phyloP scores from a whole-genome alignment of 2,113 vertebrate species.

The Ginglymostoma cirratum region DNA sequence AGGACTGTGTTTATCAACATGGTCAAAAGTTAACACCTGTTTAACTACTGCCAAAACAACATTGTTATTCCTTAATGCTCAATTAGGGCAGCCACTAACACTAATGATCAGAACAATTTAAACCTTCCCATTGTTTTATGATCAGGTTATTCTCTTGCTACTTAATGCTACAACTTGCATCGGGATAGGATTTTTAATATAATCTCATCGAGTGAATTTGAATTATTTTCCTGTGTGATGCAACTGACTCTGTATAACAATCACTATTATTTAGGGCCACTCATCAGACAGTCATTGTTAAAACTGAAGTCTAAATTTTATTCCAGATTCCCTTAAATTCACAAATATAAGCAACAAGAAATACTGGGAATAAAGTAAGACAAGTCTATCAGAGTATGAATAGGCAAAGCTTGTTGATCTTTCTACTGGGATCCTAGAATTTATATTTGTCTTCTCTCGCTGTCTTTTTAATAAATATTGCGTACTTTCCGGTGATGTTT shows the following conservation, averaged over 20 bases:
- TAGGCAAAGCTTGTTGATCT: background rate
- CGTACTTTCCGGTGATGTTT: background rate
- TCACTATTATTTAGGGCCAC: background rate
- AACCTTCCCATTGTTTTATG: background rate
- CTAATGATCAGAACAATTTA: background rate
- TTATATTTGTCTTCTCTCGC: background rate
- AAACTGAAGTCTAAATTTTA: background rate
- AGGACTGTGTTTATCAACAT: background rate
- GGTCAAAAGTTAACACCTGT: background rate
- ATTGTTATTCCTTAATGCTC: background rate
- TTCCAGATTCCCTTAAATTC: background rate
- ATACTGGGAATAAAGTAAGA: background rate
- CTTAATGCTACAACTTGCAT: background rate
- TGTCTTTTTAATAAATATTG: background rate
- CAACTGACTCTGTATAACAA: background rate
- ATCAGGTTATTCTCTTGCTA: background rate
- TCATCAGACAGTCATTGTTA: background rate
- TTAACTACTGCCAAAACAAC: background rate
- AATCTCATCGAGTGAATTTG: background rate
- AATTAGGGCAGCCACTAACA: background rate
- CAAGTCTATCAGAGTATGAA: background rate
- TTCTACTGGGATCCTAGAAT: too few relatives aligned
- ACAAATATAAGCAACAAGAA: background rate
- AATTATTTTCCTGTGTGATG: background rate
- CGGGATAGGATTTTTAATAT: background rate